phyloP scores from a whole-genome alignment of 1,140 invertebrate genomes.

The Bradysia coprophila region DNA sequence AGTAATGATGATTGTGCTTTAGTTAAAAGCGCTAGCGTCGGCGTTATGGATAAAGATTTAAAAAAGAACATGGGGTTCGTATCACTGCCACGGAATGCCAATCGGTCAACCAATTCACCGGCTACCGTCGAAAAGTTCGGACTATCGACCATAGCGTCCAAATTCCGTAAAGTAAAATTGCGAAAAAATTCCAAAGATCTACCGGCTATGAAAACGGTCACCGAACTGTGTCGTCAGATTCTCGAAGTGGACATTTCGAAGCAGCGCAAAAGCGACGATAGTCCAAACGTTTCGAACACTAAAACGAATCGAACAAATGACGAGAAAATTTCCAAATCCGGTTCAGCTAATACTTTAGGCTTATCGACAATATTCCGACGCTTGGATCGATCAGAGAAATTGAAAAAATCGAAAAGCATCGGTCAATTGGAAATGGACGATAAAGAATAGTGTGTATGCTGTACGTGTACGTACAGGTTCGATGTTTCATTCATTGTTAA shows the following conservation, averaged over 20 bases:
- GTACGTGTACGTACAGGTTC: too few relatives aligned
- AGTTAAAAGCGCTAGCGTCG: constrained; percentile 47
- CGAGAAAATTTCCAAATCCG: too few relatives aligned
- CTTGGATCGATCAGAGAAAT: not conserved
- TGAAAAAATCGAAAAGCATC: constrained; percentile 3
- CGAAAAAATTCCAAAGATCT: constrained; percentile 17
- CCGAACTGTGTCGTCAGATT: constrained; percentile 43
- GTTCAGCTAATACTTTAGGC: not conserved
- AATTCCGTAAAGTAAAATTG: constrained; percentile 34
- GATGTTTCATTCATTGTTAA: too few relatives aligned
- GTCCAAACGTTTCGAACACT: too few relatives aligned
- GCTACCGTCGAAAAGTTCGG: constrained; percentile 28
- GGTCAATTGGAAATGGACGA: not conserved
- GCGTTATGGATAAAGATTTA: constrained; percentile 34
- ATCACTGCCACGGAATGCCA: constrained; percentile 15
- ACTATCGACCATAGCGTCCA: constrained; percentile 40
- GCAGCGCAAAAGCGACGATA: not conserved
- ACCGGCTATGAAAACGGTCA: constrained; percentile 31
- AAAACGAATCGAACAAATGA: too few relatives aligned
- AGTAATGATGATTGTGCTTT: constrained; percentile 18
- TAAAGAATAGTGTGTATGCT: too few relatives aligned
- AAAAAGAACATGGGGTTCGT: constrained; percentile 19
- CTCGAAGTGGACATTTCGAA: not conserved
- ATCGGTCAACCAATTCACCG: constrained; percentile 10
- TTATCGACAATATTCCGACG: not conserved